Evolutionary conservation across 2,888 invertebrate species (phyloP).

Genomic region (Pogonocherus hispidulus): DNA sequence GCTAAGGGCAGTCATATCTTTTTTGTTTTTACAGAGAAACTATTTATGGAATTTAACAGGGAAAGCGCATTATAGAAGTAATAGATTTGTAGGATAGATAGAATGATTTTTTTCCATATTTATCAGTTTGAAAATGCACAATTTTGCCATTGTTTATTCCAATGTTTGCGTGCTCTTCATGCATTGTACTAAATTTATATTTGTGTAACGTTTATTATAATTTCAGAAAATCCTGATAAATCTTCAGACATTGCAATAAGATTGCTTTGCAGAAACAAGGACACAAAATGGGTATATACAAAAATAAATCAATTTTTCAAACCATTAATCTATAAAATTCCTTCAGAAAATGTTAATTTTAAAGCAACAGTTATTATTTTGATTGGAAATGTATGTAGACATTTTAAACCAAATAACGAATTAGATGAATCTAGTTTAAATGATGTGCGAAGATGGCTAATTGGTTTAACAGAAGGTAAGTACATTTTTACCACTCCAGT

Average conservation of each 20-base stretch:
- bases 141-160: too few relatives aligned
- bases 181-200: too few relatives aligned
- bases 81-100: too few relatives aligned
- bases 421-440: conserved; percentile 43
- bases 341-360: conserved; percentile 53
- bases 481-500: background rate
- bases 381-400: conserved; percentile 54
- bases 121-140: too few relatives aligned
- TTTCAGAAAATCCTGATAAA: conserved; percentile 56
- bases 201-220: too few relatives aligned
- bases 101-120: too few relatives aligned
- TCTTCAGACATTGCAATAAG: conserved; percentile 58
- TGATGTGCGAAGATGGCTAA: conserved; percentile 52
- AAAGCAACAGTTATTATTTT: conserved; percentile 58
- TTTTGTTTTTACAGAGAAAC: too few relatives aligned
- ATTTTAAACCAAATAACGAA: conserved; percentile 46
- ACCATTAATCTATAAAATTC: conserved; percentile 55
- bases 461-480: conserved; percentile 53
- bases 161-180: too few relatives aligned
- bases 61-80: too few relatives aligned
- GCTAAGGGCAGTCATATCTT: too few relatives aligned
- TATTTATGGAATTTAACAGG: too few relatives aligned
- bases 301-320: conserved; percentile 62
- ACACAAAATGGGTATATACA: conserved; percentile 64
- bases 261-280: conserved; percentile 66